These are phyloP conservation scores for Hymenochirus boettgeri DNA, from an alignment of 2,113 vertebrate species.

Conservation along the genomic window DNA sequence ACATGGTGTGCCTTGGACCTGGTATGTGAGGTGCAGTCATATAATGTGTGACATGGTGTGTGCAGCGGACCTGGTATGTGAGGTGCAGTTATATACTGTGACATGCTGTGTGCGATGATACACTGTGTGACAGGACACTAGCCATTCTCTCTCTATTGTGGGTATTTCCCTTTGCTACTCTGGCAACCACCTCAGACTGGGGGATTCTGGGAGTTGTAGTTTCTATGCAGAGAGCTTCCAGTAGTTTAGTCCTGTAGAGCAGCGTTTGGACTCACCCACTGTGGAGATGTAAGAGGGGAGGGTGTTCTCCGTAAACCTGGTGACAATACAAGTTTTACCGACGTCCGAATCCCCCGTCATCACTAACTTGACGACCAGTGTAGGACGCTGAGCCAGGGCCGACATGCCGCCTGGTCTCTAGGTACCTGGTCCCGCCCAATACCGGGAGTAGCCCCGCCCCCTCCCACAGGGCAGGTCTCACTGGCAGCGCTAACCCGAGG, in stretches of 20 bases:
- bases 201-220: not conserved
- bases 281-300: constrained; percentile 54
- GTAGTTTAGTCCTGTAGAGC: too few relatives aligned
- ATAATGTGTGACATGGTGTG: too few relatives aligned
- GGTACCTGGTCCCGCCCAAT: not conserved
- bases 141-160: not conserved
- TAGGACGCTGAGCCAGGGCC: not conserved
- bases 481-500: too few relatives aligned
- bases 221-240: not conserved
- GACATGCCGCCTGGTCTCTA: not conserved
- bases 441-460: not conserved
- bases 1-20: too few relatives aligned
- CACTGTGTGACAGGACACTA: too few relatives aligned
- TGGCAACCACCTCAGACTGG: too few relatives aligned
- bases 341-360: constrained; percentile 59
- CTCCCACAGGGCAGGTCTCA: not conserved
- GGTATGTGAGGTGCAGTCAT: too few relatives aligned
- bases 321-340: constrained; percentile 58
- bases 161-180: too few relatives aligned
- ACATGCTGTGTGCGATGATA: too few relatives aligned
- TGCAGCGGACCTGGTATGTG: too few relatives aligned
- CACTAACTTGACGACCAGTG: constrained; percentile 52
- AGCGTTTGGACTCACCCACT: constrained; percentile 52
- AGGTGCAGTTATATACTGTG: too few relatives aligned
- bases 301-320: constrained; percentile 50